Evolutionary conservation across 2,113 vertebrate species (phyloP), one percentile per base, ranked within the genome.

Genomic region (Microtus montanus): DNA sequence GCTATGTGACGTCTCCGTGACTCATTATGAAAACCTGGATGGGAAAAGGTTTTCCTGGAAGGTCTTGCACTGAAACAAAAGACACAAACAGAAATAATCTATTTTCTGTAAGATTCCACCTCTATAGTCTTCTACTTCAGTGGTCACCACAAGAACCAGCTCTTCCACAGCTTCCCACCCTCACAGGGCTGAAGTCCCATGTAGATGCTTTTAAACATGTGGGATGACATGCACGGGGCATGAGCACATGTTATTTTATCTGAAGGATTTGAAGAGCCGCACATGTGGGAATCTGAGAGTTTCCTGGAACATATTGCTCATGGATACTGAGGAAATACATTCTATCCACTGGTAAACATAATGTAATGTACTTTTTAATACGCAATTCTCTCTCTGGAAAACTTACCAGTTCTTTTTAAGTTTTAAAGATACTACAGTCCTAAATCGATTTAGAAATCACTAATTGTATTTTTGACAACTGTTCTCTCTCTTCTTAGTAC

Each of bases 81-180:
- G 89, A 86, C 19, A n/a, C 7, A 92, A 92, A 78, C 93, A 90
- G 11, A 26, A 33, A 38, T 66, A 61, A 33, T 19, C 20, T 10
- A 71, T 64, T 64, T 64, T 64, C 63, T 33, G 41, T 22, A 91
- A 41, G 97, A 93, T 75, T 82, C 92, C 15, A 9, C 93, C 78
- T 63, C n/a, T 63, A 2, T 83, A 17, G n/a, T 41, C n/a, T 83
- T 63, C 13, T 28, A 10, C 97, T 80, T 96, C 85, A 94, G 97
- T 93, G 93, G 89, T 24, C 61, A 91, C 90, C 85, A 95, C 79
- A 95, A 96, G 96, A 97, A 82, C 49, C 64, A 95, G 92, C 80
- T 75, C 91, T 96, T 95, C 96, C 94, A 95, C 73, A 95, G 92
- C 94, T 96, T 97, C 79, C 41, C 58, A n/a, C 20, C 6, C n/a